Base-by-base conservation (phyloP, 2,888 invertebrate genomes). In the Ceraclea dissimilis region DNA sequence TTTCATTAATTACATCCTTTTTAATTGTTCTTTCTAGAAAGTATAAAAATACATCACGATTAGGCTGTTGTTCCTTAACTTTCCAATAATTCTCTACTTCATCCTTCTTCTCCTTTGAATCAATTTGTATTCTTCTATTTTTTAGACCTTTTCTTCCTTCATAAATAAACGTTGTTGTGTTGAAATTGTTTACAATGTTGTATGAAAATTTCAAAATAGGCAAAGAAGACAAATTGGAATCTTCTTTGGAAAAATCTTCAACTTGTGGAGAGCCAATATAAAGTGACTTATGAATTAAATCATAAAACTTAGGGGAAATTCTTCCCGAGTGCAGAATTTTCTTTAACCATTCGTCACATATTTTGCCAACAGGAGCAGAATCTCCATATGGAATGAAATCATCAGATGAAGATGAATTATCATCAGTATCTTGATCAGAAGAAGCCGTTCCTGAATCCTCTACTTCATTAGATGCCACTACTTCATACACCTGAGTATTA, bases 211-310 rank as follows among this genome's bases (percentile, higher is more conserved):
- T 71, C 39, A 90, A 64, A 60, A 90, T 81, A 13, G 82, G 79
- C 60, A 86, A 66, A 26, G 81, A 78, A 54, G 82, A 76, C 6
- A 76, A 65, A 63, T 82, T 82, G 6, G 84, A 78, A 60, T 86
- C 81, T 2, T 78, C 72, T 48, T 78, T 76, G 2, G 70, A 68
- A 64, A 80, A 82, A 68, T 88, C 83, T 69, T 91, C 90, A 5
- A 88, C 80, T 73, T 88, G 88, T 0, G 86, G 83, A 51, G 78
- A 77, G 63, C 82, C 83, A 59, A 87, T 80, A 65, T 84, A 83
- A 48, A 82, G 73, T 58, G 81, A 77, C 39, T 82, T 77, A n/a
- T 80, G 79, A 55, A 82, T 71, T 16, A 90, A 75, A 66, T 90
- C 86, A 21, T 90, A 79, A 64, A 87, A 83, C 58, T 79, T 76